Base-by-base conservation (phyloP, 2,888 invertebrate species). In the Barypeithes pellucidus region DNA sequence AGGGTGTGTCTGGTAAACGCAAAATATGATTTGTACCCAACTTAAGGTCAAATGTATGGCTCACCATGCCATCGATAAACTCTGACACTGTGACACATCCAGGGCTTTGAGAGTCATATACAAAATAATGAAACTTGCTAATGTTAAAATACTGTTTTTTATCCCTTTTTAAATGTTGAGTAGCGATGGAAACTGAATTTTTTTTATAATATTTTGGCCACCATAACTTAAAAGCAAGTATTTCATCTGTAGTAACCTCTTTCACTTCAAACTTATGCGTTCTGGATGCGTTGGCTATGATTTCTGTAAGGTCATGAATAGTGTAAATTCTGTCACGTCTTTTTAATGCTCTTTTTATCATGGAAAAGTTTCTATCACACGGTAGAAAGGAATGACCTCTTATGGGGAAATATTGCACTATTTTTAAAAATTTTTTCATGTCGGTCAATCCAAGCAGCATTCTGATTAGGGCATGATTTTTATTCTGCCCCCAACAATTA, bases 351-450 rank as follows among this genome's bases (percentile, higher is more conserved):
- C 62, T 43, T 62, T 62, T 43, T 16, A 45, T 39, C 45, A 45
- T 39, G 22, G 18, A 36, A 45, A 62, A 62, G 12, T 43, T 22
- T 20, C 62, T 62, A 20, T 43, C 43, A 29, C 43, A 62, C 3
- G 43, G 62, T 9, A 62, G 29, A 62, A 62, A 62, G 14, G 22
- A 62, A 62, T 62, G 62, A 18, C 62, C 43, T 24, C 62, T 43
- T 24, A 62, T 45, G 11, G 62, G 41, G 41, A 62, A 62, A 29
- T 62, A 62, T 45, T 62, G 62, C 14, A 18, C 22, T 39, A 43
- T 62, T 39, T 62, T 62, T 5, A 8, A 36, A 62, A 62, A 43
- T 57, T 8, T 57, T 33, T 36, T 36, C 9, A 22, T 33, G 33
- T 36, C 33, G 14, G 33, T 57, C 33, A 57, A 9, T 36, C 16